Conservation (phyloP, 92 coral and sea anemone genomes). For the Paramuricea clavata region DNA sequence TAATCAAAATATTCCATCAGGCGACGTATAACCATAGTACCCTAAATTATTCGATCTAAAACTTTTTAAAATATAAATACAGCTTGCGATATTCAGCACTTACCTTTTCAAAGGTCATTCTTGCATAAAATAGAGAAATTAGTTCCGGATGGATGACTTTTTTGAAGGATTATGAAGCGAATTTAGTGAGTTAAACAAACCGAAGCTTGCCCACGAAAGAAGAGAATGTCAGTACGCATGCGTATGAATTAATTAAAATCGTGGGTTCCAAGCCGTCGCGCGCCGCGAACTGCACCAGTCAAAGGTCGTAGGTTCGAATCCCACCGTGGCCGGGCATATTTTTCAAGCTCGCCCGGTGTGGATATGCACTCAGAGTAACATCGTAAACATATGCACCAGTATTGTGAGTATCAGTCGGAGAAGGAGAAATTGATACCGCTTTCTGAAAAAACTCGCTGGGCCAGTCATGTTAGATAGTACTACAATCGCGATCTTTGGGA, state of each 20-base stretch:
- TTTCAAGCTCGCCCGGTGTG: too few species aligned
- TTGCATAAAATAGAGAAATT: neutral
- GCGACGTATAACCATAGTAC: neutral
- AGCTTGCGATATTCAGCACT: neutral
- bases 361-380: too few species aligned
- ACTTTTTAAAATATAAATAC: neutral
- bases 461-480: too few species aligned
- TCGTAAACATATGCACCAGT: too few species aligned
- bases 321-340: too few species aligned
- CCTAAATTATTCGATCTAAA: neutral
- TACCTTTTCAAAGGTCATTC: neutral
- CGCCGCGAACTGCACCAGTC: too few species aligned
- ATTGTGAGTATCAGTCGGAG: too few species aligned
- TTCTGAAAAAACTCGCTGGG: too few species aligned
- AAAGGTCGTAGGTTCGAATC: too few species aligned
- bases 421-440: too few species aligned
- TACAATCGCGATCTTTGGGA: too few species aligned
- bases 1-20: neutral
- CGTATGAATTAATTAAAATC: neutral
- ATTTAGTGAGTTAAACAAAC: slow-evolving; percentile 2
- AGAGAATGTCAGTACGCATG: slow-evolving; percentile 9
- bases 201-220: slow-evolving; percentile 33
- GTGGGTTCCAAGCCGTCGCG: too few species aligned
- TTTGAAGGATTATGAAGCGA: neutral
- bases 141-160: neutral